A percentile compares a stretch with the other conserved stretches of the same genome.
phyloP scores from a whole-genome alignment of 2,888 invertebrate species.

The Caenorhabditis sp. region DNA sequence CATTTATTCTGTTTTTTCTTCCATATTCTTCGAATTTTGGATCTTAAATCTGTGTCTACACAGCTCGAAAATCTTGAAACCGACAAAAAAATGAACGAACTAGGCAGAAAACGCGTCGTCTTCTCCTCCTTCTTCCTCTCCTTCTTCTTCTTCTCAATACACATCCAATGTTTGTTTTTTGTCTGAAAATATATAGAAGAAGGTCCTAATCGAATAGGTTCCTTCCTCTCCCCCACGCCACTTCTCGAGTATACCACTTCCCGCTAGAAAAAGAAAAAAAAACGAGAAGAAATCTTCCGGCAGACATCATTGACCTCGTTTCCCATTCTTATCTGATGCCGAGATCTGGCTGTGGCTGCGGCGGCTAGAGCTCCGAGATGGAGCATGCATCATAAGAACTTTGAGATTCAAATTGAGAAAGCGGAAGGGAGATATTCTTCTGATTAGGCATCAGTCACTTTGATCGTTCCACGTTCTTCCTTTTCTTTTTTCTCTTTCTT shows the following conservation, averaged over 20 bases:
- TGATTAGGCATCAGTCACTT: background rate
- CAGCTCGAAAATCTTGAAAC: background rate
- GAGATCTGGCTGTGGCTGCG: background rate
- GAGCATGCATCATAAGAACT: background rate
- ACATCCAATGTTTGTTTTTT: constrained; percentile 2
- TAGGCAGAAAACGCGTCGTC: too few relatives aligned
- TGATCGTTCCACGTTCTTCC: too few relatives aligned
- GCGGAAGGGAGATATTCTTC: background rate
- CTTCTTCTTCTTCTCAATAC: background rate
- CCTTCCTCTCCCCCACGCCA: background rate
- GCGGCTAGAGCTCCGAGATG: background rate
- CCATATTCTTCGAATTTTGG: background rate
- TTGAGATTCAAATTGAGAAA: background rate
- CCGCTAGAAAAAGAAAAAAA: constrained; percentile 2
- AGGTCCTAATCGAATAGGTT: constrained; percentile 11
- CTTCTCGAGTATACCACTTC: background rate
- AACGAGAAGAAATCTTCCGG: background rate
- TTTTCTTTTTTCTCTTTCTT: background rate
- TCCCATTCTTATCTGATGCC: background rate
- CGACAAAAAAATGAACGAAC: too few relatives aligned
- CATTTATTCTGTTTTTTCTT: constrained; percentile 4
- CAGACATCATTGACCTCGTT: constrained; percentile 5
- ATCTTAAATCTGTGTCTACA: background rate
- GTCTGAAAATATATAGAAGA: constrained; percentile 3
- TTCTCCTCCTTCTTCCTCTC: too few relatives aligned